Evolutionary conservation across 2,113 vertebrate genomes (phyloP).

Genomic region (Rhagologus leucostigma): DNA sequence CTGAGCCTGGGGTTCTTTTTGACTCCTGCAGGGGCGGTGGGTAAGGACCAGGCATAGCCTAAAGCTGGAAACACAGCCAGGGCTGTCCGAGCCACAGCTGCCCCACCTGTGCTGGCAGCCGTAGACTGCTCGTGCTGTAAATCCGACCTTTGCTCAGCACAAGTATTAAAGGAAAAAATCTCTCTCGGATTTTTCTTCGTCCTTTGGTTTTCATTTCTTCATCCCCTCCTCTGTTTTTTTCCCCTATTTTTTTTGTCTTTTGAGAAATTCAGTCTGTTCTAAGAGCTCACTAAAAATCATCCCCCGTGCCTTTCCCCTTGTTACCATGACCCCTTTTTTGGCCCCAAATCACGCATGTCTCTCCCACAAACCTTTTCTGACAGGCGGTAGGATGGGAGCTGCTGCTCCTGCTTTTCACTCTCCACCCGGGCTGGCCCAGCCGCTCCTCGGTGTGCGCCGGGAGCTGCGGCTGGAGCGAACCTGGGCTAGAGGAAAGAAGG

Average conservation of each 20-base stretch:
- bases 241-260: background rate
- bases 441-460: fast-evolving
- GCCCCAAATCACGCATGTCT: background rate
- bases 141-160: background rate
- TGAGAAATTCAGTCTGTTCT: background rate
- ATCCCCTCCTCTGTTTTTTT: background rate
- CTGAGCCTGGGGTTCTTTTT: background rate
- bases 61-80: background rate
- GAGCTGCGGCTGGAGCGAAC: background rate
- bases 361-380: background rate
- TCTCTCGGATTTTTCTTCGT: background rate
- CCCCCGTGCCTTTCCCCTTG: background rate
- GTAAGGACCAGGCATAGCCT: background rate
- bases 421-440: background rate
- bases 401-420: fast-evolving
- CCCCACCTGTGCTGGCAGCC: background rate
- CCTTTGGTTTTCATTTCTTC: background rate
- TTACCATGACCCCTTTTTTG: background rate
- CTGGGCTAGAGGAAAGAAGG: fast-evolving
- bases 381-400: fast-evolving
- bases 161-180: background rate
- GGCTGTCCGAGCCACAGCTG: background rate
- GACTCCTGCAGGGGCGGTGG: fast-evolving
- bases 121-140: fast-evolving
- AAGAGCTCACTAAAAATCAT: background rate